Percentiles rank a stretch among this genome's conserved stretches.
These are phyloP conservation scores for Bradypodion pumilum DNA, from an alignment of 2,797 vertebrate species.

Conservation along the genomic window DNA sequence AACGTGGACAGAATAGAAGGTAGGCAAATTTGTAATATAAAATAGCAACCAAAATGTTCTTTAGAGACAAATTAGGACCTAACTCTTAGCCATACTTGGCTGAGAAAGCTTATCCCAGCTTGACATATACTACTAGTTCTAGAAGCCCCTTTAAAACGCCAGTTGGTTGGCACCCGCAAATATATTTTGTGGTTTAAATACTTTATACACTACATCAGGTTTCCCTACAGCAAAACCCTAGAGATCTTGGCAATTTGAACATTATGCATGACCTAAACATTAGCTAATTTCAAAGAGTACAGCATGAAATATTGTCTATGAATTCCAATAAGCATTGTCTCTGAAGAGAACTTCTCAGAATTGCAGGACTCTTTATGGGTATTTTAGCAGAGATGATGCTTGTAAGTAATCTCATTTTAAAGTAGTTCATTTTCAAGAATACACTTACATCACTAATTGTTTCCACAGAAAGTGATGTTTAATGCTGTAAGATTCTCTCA, in stretches of 20 bases:
- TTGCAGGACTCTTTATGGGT: slow-evolving; percentile 71
- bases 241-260: slow-evolving; percentile 58
- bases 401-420: slow-evolving; percentile 75
- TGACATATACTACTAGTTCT: background rate
- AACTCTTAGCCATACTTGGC: background rate
- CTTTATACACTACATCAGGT: slow-evolving; percentile 28
- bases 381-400: slow-evolving; percentile 72
- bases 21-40: background rate
- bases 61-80: slow-evolving; percentile 21
- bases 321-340: slow-evolving; percentile 76
- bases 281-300: slow-evolving; percentile 69
- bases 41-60: slow-evolving; percentile 24
- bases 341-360: slow-evolving; percentile 75
- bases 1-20: slow-evolving; percentile 14
- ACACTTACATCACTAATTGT: slow-evolving; percentile 79
- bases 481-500: slow-evolving; percentile 69
- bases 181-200: slow-evolving; percentile 26
- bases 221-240: slow-evolving; percentile 51
- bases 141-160: slow-evolving; percentile 10
- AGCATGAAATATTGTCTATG: slow-evolving; percentile 58
- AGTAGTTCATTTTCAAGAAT: slow-evolving; percentile 71
- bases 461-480: slow-evolving; percentile 77
- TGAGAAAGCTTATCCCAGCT: slow-evolving; percentile 45
- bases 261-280: slow-evolving; percentile 65
- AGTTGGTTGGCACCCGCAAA: slow-evolving; percentile 17